Conservation (phyloP, 2,888 invertebrate species). For the Hofmannophila pseudospretella region DNA sequence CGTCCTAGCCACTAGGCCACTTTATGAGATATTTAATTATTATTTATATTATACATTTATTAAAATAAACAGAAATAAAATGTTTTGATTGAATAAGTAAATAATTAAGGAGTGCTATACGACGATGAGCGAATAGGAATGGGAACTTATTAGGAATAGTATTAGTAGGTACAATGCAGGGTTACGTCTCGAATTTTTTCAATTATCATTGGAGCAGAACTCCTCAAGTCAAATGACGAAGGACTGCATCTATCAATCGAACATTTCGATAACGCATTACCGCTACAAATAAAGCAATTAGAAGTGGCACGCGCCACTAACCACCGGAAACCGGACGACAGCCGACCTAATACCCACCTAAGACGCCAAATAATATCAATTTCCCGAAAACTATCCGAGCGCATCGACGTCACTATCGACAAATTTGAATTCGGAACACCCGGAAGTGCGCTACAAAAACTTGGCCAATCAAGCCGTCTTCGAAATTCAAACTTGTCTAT, state of each 20-base stretch:
- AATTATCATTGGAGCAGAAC: conserved; percentile 42
- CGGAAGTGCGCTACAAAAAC: conserved; percentile 72
- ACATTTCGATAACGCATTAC: conserved; percentile 47
- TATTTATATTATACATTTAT: too few species aligned
- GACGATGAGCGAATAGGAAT: too few species aligned
- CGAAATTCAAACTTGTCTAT: conserved; percentile 53
- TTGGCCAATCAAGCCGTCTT: conserved; percentile 64
- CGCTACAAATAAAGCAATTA: conserved; percentile 74
- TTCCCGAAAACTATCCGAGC: conserved; percentile 61
- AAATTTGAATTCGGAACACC: conserved; percentile 51
- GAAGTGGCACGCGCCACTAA: conserved; percentile 60
- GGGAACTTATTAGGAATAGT: too few species aligned
- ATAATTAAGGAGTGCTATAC: too few species aligned
- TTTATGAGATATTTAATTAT: too few species aligned
- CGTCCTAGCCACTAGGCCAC: too few species aligned
- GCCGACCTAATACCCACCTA: conserved; percentile 68
- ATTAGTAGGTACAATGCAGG: too few species aligned
- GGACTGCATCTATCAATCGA: conserved; percentile 24
- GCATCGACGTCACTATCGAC: conserved; percentile 49
- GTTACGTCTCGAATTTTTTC: too few species aligned
- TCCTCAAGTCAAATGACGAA: conserved; percentile 32
- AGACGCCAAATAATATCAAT: conserved; percentile 72
- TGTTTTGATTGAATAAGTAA: too few species aligned
- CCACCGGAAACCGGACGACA: conserved; percentile 62
- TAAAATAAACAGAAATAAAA: too few species aligned